Base-by-base conservation (phyloP, 2,888 invertebrate species). In the Stenchaetothrips biformis region DNA sequence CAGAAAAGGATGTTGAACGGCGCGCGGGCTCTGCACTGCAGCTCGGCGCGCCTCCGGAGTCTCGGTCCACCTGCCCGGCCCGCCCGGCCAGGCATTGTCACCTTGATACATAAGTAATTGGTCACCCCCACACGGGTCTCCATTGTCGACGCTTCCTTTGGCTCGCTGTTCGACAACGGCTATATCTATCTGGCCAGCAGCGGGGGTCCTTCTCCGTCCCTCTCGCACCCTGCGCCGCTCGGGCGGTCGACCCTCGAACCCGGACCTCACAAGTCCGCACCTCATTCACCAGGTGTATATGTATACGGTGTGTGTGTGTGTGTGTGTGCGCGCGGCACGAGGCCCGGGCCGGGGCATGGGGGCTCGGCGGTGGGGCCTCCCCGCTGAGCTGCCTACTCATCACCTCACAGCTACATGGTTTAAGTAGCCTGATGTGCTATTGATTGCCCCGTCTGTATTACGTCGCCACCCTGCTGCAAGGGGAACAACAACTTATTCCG, bases 371-470 rank as follows among this genome's bases (percentile, higher is more conserved):
- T 37, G 37, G 37, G 7, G 53, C 53, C 53, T 25, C 67, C 67
- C 67, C 67, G 11, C 53, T 18, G 53, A 18, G 53, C 67, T 25
- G 21, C 67, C 11, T 53, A 1, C 67, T 74, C 67, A 74, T 74
- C 67, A 74, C 67, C 67, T 21, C 67, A 74, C 67, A 21, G 67
- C 67, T 74, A 74, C 67, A 74, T 21, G 67, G 67, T 74, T 74
- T 74, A 74, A 74, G 67, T 74, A 74, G 67, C 67, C 67, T 74
- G 67, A 74, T 74, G 67, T 74, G 67, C 67, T 74, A 74, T 74
- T 74, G 67, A 74, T 74, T 74, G 67, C 67, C 67, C 25, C 25
- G 21, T 25, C 67, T 25, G 37, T 37, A 37, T 37, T 37, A 37
- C 37, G 37, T 37, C 37, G 37, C 37, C 37, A 37, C 37, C 37